Percentiles rank a stretch among this genome's conserved stretches.
Evolutionary conservation across 2,888 invertebrate species (phyloP).

Genomic region (Nomada lathburiana): DNA sequence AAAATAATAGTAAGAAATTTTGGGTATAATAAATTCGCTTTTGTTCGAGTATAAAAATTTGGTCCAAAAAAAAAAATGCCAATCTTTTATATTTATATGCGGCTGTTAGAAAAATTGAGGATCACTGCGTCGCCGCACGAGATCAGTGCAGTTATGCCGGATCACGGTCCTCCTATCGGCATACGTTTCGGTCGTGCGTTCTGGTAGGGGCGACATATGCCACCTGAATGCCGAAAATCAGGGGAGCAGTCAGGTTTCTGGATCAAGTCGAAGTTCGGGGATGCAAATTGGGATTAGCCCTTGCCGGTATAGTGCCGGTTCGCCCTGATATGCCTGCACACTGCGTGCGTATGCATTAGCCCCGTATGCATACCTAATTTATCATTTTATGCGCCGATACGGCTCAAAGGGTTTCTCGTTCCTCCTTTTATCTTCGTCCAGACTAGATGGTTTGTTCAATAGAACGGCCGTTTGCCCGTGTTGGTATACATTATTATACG

Average conservation of each 20-base stretch:
- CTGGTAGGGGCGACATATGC: slow-evolving; percentile 78
- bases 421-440: slow-evolving; percentile 28
- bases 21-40: too few relatives aligned
- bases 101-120: slow-evolving; percentile 66
- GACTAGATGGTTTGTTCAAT: slow-evolving; percentile 34
- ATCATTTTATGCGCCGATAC: slow-evolving; percentile 71
- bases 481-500: background rate
- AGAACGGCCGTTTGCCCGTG: slow-evolving; percentile 10
- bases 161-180: slow-evolving; percentile 71
- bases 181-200: slow-evolving; percentile 69
- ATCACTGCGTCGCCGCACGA: slow-evolving; percentile 72
- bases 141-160: slow-evolving; percentile 78
- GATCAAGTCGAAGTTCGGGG: slow-evolving; percentile 77
- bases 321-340: slow-evolving; percentile 47
- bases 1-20: too few relatives aligned
- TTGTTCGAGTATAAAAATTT: too few relatives aligned
- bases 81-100: too few relatives aligned
- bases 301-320: slow-evolving; percentile 55
- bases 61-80: too few relatives aligned
- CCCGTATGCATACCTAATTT: slow-evolving; percentile 74
- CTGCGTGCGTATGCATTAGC: slow-evolving; percentile 69
- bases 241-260: slow-evolving; percentile 79
- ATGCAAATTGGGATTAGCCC: slow-evolving; percentile 80
- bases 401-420: slow-evolving; percentile 40
- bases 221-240: slow-evolving; percentile 82